Percentiles rank a stretch among this genome's conserved stretches.
These are phyloP conservation scores for Eupithecia subumbrata DNA, from an alignment of 2,888 invertebrate genomes.

Conservation along the genomic window DNA sequence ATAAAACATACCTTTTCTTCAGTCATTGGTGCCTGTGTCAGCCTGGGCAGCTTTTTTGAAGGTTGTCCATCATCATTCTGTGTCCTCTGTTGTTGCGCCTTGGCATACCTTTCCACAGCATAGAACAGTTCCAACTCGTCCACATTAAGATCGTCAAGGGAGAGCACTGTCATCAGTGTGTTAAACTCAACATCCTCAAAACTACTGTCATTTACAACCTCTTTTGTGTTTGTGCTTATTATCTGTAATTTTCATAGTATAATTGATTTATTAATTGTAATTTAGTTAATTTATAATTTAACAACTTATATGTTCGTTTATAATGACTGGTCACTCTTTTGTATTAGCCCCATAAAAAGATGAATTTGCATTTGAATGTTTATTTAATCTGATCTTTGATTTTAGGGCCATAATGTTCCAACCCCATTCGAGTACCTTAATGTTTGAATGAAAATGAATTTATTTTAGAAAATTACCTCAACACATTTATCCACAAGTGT, in stretches of 20 bases:
- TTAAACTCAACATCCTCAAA: slow-evolving; percentile 84
- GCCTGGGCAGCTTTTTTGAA: slow-evolving; percentile 57
- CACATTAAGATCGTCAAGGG: slow-evolving; percentile 58
- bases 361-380: no score
- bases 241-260: slow-evolving; percentile 80
- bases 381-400: no score
- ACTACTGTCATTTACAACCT: slow-evolving; percentile 85
- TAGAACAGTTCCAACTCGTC: slow-evolving; percentile 92
- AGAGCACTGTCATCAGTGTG: no score
- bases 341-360: no score
- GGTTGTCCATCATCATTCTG: slow-evolving; percentile 53
- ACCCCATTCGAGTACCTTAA: no score
- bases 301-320: no score
- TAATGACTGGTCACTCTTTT: no score
- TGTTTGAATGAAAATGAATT: no score
- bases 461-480: slow-evolving; percentile 75
- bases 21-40: slow-evolving; percentile 68
- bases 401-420: no score
- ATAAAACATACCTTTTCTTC: slow-evolving; percentile 45
- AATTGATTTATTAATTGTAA: no score
- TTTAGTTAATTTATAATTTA: no score
- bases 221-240: no score
- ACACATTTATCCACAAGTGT: slow-evolving; percentile 92
- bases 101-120: slow-evolving; percentile 85
- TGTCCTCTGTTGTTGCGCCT: slow-evolving; percentile 62